phyloP scores from a whole-genome alignment of 2,888 invertebrate species.

The Frankliniella intonsa region DNA sequence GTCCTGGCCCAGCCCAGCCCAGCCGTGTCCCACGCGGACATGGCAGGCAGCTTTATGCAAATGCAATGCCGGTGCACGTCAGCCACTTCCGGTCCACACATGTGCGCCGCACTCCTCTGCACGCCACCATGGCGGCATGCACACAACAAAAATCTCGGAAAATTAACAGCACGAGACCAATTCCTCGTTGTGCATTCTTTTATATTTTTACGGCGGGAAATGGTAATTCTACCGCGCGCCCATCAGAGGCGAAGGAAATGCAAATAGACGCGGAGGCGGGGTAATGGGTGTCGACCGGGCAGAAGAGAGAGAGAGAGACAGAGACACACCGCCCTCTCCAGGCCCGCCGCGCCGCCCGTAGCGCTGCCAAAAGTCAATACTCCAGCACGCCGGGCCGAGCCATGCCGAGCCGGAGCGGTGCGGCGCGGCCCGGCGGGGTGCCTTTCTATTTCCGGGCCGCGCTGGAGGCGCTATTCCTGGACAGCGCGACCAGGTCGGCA shows the following conservation, averaged over 20 bases:
- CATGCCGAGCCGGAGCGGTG: background rate
- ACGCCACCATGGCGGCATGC: too few relatives aligned
- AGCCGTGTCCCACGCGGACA: background rate
- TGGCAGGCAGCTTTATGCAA: background rate
- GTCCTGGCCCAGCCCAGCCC: background rate
- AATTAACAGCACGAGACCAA: too few relatives aligned
- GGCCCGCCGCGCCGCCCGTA: background rate
- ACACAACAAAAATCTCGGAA: too few relatives aligned
- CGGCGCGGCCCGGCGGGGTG: background rate
- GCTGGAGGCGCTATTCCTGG: background rate
- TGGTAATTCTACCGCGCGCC: background rate
- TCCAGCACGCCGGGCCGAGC: background rate
- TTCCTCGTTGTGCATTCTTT: too few relatives aligned
- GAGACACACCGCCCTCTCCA: background rate
- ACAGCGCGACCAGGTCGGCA: background rate
- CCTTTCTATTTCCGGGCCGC: background rate
- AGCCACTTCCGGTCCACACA: background rate
- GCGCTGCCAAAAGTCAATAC: background rate
- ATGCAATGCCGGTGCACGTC: background rate
- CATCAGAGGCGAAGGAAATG: background rate
- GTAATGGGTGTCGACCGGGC: background rate
- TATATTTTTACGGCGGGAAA: background rate
- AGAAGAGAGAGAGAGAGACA: background rate
- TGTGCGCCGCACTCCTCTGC: too few relatives aligned
- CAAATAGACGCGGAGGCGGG: background rate